Evolutionary conservation across 1,140 invertebrate species (phyloP), one percentile per base, ranked within the genome.

Genomic region (Procambarus virginalis): DNA sequence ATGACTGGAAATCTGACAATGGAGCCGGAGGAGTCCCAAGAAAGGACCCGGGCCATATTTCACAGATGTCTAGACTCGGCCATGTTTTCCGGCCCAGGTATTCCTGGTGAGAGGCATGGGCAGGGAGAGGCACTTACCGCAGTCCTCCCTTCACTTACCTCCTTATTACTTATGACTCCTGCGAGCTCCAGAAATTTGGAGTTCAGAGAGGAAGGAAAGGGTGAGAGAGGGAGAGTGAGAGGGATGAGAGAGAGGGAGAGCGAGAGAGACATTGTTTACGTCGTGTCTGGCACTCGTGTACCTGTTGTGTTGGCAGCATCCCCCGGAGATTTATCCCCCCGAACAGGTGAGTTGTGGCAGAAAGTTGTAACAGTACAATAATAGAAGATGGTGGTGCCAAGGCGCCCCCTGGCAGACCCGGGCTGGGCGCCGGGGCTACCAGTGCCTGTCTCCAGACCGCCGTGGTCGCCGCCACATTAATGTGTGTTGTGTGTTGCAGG

Each of bases 401-500:
- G 75, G 51, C 12, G 51, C 8, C 51, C 34, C 51, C 51, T 55
- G 51, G 51, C 51, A 55, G 51, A 55, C 51, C 8, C 51, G 10
- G 8, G 12, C 2, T 55, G 51, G 12, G 51, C 51, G 49, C 17
- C 46, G 5, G 6, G 5, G 68, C 68, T 34, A 73, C 14, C 6
- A 34, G 68, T 34, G 20, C 68, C 34, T 22, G 6, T 22, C 5
- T 22, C 76, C 76, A 8, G 46, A 55, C 76, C 5, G 34, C 45
- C 8, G 45, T 8, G 76, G 6, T 55, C 22, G 46, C 9, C 34
- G 34, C 77, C 48, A 78, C 46, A n/a, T 3, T 45, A 55, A 34
- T 80, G 55, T n/a, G 55, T 22, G 49, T 34, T 80, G n/a, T 80
- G 49, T 80, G 78, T 80, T 80, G 49, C 78, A 80, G 78, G 78